Base-by-base conservation (phyloP, 1,140 invertebrate species). In the Pseudomyrmex gracilis region DNA sequence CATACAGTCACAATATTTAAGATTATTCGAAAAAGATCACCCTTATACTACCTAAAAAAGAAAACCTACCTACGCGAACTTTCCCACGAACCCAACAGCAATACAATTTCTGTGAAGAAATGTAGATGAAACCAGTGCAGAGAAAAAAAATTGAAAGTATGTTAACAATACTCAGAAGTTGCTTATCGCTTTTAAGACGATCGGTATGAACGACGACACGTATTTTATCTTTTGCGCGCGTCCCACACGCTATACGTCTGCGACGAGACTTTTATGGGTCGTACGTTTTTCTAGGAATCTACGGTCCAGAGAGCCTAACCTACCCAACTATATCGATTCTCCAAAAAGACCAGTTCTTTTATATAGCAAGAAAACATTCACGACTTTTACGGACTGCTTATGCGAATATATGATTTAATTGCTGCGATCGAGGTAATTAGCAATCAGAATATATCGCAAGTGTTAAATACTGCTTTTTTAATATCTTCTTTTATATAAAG, bases 1-100 rank as follows among this genome's bases (percentile, higher is more conserved):
- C 34, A 47, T 78, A 74, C 88, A 84, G 90, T 87, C 87, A 86
- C 89, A 91, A 90, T 89, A 86, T 88, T 87, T 84, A 84, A 91
- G 86, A 92, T 92, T 91, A 91, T 91, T 87, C 90, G 80, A 86
- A 80, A 60, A 66, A 87, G 34, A 84, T 73, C 77, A 73, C 70
- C 83, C 53, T 73, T n/a, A 34, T 68, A 24, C 43, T 7, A 22
- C 47, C 2, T 12, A n/a, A 70, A 45, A 53, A 45, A 68, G 24
- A 10, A 53, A 66, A 76, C 12, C 10, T 24, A 76, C 12, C 10
- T 24, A 24, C 15, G 15, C 9, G n/a, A 34, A 78, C 15, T 57
- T 78, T 78, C 76, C 20, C 64, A 78, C 20, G 76, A 68, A 77
- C 13, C 13, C 13, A 47, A 12, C 20, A 12, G 7, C 15, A 43